Base-by-base conservation (phyloP, 2,113 vertebrate species). In the Scartelaos histophorus region DNA sequence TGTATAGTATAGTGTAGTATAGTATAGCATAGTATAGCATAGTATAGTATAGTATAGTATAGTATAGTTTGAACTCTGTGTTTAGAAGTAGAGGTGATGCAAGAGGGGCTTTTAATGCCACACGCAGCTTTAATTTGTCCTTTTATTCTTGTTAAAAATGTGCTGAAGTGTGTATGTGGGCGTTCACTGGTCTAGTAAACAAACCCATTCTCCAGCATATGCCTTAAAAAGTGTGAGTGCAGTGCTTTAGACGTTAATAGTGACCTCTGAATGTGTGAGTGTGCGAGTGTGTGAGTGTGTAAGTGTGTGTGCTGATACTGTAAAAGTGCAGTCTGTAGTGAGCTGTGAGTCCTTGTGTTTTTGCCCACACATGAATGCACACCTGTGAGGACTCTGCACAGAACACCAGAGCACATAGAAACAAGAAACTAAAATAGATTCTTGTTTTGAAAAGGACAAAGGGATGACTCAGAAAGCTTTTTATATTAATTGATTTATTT, bases 261-360 rank as follows among this genome's bases (percentile, higher is more conserved):
- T 76, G 90, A 87, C 87, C 86, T 88, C 83, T 83, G 74, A 76
- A 80, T 81, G 72, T 68, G 25, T 24, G 82, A 75, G 82, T 88
- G 69, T 91, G 85, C 83, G 82, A 60, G 34, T 6, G 35, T 43
- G 65, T 47, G 22, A n/a, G 60, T 73, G 56, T 56, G 34, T 74
- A 56, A 49, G 60, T 74, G 70, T 76, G 71, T 76, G 72, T 78
- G 88, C 85, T 88, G 79, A 74, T 65, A 87, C 87, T 85, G 85
- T 88, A 80, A 56, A 9, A 2, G 1, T 7, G 70, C 56, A 54
- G 67, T 24, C 74, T 81, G 85, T 73, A 86, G 85, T 83, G 78
- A 81, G 67, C 53, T 1, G 70, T 81, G 51, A n/a, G 19, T 10
- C 21, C 51, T 10, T 54, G 51, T n/a, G 51, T n/a, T 21, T 51